Percentiles rank a stretch among this genome's conserved stretches.
These are phyloP conservation scores for Salminus brasiliensis DNA, from an alignment of 2,113 vertebrate species.

Conservation along the genomic window DNA sequence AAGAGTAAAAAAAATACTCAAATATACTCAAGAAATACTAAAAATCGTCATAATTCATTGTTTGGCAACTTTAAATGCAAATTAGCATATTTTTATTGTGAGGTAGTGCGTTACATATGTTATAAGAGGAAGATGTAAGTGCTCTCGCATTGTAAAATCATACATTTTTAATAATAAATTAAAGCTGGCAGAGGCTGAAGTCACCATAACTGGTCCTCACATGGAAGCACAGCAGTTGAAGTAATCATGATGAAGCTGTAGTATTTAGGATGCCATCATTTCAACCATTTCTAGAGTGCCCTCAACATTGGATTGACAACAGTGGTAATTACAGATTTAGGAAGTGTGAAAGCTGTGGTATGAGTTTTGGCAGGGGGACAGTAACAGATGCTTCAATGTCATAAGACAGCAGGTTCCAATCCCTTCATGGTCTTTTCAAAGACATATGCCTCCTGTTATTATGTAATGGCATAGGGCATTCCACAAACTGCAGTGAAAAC, in stretches of 20 bases:
- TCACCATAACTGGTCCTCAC: neutral
- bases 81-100: constrained; percentile 34
- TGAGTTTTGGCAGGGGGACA: neutral
- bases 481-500: neutral
- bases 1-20: too few species aligned
- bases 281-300: neutral
- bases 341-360: neutral
- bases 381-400: neutral
- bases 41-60: too few species aligned
- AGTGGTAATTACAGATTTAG: neutral
- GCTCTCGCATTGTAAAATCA: constrained; percentile 20
- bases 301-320: neutral
- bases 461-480: neutral
- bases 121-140: constrained; percentile 6
- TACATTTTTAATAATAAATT: neutral
- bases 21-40: too few species aligned
- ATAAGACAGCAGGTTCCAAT: neutral
- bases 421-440: neutral
- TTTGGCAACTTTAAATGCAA: neutral
- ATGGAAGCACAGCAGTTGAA: neutral
- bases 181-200: neutral
- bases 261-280: neutral
- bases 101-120: constrained; percentile 27
- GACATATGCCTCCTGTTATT: neutral
- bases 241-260: neutral